phyloP scores from a whole-genome alignment of 23 tunicate genomes.

The Oikopleura vanhoeffeni region DNA sequence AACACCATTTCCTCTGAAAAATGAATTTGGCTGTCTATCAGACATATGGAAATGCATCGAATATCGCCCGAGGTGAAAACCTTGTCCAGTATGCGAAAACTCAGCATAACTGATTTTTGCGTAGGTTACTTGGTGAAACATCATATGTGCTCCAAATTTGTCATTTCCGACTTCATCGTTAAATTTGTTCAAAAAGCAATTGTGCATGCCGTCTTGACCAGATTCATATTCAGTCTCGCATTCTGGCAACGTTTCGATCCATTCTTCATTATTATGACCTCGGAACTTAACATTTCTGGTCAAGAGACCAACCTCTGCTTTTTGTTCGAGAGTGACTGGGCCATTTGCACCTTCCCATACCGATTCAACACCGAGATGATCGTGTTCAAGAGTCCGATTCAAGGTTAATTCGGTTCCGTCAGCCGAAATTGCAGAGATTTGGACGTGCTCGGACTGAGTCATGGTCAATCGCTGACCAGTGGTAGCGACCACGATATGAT shows the following conservation, averaged over 20 bases:
- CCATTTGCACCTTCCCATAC: conserved; percentile 10
- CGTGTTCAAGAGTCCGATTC: neutral
- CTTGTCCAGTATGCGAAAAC: conserved; percentile 10
- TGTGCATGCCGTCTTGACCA: conserved; percentile 51
- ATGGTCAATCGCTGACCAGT: conserved; percentile 27
- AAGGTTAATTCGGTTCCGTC: neutral
- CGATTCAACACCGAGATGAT: conserved; percentile 3
- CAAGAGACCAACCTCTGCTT: conserved; percentile 81
- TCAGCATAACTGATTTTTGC: neutral
- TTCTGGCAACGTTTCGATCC: conserved; percentile 33
- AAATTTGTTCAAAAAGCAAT: conserved; percentile 32
- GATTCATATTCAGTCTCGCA: conserved; percentile 63
- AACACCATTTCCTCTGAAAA: neutral
- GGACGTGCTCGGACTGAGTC: conserved; percentile 14
- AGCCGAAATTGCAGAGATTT: neutral
- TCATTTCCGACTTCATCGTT: conserved; percentile 10
- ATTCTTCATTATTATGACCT: conserved; percentile 34
- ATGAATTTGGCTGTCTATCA: neutral
- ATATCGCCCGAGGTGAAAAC: conserved; percentile 5
- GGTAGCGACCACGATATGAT: conserved; percentile 60
- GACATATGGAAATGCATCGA: conserved; percentile 15
- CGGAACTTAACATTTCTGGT: conserved; percentile 69
- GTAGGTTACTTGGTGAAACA: neutral
- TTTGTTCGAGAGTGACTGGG: neutral
- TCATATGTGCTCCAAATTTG: conserved; percentile 6